Percentiles rank a stretch among this genome's conserved stretches.
Evolutionary conservation across 2,113 vertebrate species (phyloP).

Genomic region (Sardina pilchardus): DNA sequence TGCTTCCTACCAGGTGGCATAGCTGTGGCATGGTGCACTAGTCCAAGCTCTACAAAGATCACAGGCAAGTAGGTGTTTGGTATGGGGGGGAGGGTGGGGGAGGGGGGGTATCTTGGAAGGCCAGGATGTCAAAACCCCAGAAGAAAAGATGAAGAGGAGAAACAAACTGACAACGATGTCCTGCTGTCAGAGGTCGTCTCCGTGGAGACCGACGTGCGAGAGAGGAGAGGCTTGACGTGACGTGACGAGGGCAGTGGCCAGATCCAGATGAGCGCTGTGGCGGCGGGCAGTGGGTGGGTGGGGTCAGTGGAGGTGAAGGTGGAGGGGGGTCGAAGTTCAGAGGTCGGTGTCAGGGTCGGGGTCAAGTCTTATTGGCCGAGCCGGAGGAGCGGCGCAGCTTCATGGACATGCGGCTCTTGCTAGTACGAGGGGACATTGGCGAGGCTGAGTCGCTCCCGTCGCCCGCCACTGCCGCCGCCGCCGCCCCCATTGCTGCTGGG

Average conservation of each 20-base stretch:
- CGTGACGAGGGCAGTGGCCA: background rate
- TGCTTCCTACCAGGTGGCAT: background rate
- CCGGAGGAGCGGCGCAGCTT: conserved; percentile 96
- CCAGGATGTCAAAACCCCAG: background rate
- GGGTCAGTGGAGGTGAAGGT: background rate
- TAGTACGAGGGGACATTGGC: conserved; percentile 96
- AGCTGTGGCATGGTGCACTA: background rate
- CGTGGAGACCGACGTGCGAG: background rate
- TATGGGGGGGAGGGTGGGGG: background rate
- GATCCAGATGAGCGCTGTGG: background rate
- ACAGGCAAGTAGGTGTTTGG: background rate
- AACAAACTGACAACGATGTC: background rate
- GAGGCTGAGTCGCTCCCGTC: conserved; percentile 91
- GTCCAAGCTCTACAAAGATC: background rate
- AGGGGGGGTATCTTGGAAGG: background rate
- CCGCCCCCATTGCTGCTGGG: conserved; percentile 68
- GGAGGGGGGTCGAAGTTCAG: too few species aligned
- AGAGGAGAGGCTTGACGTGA: background rate
- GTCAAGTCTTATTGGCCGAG: conserved; percentile 95
- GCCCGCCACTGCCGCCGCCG: conserved; percentile 28
- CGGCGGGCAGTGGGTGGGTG: background rate
- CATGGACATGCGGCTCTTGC: conserved; percentile 99
- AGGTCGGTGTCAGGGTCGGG: background rate
- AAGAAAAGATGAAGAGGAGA: background rate
- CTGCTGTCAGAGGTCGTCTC: background rate